Evolutionary conservation across 2,797 vertebrate species (phyloP), one percentile per base, ranked within the genome.

Genomic region (Pitangus sulphuratus): DNA sequence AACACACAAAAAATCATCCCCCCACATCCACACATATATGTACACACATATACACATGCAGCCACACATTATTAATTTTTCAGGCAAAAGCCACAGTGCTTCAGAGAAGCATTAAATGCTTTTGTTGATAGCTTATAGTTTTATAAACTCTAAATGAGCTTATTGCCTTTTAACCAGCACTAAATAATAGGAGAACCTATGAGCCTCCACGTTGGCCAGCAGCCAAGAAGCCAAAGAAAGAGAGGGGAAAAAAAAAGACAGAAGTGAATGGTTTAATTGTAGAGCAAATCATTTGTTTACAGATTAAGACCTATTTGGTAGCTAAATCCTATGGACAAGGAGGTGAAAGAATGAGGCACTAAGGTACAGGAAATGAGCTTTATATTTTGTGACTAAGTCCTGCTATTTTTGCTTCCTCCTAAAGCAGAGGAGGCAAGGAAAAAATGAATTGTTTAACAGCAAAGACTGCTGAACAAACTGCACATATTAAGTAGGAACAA

Each of bases 81-180:
- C 64, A 21, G 60, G 64, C 86, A 89, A 93, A 96, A 95, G 54
- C 81, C 85, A 74, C 66, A 54, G 80, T 95, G 90, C 72, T 96
- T 97, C 94, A 97, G 92, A 98, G 95, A 97, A 97, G 92, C 90
- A 96, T 96, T 97, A 91, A 95, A 88, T 97, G 89, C 93, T 97
- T 98, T 98, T 98, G 97, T 98, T 97, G 97, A 96, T 94, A 93
- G 95, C 95, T 97, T 97, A 96, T 96, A 97, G 95, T 98, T 97
- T 98, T 98, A 98, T 97, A 98, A 98, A 98, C 97, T 98, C 97
- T 91, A 95, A 97, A 97, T 97, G 95, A 98, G 97, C 96, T 98
- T 98, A 98, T 97, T 98, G 97, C 98, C 97, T 98, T 98, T 98
- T 98, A 98, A 98, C 96, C 96, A 96, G 88, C 91, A 51, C 96